Evolutionary conservation across 2,797 vertebrate species (phyloP).

Genomic region (Pteropus rufus): DNA sequence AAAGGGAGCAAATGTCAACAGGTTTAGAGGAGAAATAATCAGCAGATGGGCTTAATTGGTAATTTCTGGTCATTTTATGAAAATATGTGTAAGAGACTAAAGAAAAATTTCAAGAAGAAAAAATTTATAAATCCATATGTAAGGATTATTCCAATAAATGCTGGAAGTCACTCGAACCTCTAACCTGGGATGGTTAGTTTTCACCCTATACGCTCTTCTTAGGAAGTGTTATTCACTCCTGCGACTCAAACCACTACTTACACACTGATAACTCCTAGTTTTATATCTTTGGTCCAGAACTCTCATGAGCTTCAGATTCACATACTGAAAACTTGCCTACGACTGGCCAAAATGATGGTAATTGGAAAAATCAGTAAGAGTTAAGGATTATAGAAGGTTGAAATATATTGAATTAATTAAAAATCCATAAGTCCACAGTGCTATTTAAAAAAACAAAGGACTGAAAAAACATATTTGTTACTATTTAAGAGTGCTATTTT

Average conservation of each 20-base stretch:
- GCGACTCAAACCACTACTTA: not conserved
- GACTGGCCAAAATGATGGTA: not conserved
- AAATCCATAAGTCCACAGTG: not conserved
- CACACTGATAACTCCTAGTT: not conserved
- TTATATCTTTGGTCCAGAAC: not conserved
- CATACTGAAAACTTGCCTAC: slow-evolving; percentile 2
- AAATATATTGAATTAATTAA: slow-evolving; percentile 4
- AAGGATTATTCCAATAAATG: not conserved
- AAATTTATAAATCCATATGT: not conserved
- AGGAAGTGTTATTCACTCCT: not conserved
- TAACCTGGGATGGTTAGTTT: not conserved
- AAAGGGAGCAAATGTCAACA: not conserved
- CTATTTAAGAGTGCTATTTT: not conserved
- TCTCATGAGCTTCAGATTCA: not conserved
- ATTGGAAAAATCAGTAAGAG: slow-evolving; percentile 16
- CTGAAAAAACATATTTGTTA: not conserved
- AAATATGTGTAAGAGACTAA: not conserved
- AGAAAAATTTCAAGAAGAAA: not conserved
- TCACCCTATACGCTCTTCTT: not conserved
- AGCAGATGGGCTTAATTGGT: not conserved
- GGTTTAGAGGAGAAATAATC: not conserved
- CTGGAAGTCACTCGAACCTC: not conserved
- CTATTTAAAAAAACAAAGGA: slow-evolving; percentile 6
- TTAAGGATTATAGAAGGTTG: not conserved
- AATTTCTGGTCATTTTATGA: slow-evolving; percentile 35